Conservation (phyloP, 1,140 invertebrate genomes). For the Drosophila littoralis region DNA sequence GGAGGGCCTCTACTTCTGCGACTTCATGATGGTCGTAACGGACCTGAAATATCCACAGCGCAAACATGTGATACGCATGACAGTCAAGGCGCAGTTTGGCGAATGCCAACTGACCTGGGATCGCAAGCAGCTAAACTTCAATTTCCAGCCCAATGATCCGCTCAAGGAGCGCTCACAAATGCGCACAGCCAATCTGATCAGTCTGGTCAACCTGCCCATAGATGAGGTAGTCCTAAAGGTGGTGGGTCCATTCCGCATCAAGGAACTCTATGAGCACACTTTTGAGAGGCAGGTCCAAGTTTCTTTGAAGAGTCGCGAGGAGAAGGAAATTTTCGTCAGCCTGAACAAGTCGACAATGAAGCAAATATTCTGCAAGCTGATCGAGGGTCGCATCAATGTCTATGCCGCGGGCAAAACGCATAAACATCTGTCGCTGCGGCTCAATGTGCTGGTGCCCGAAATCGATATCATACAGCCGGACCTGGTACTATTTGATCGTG, state of each 20-base stretch:
- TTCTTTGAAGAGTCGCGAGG: slow-evolving; percentile 22
- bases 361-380: slow-evolving; percentile 36
- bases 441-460: slow-evolving; percentile 50
- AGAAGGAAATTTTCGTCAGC: slow-evolving; percentile 62
- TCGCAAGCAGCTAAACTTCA: slow-evolving; percentile 47
- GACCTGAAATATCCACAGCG: slow-evolving; percentile 60
- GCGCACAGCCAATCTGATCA: slow-evolving; percentile 38
- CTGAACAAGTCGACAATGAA: slow-evolving; percentile 48
- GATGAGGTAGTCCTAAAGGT: slow-evolving; percentile 44
- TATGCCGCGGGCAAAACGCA: slow-evolving; percentile 30
- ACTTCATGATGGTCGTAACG: slow-evolving; percentile 63
- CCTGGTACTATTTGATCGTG: slow-evolving; percentile 61
- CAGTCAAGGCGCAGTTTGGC: slow-evolving; percentile 43
- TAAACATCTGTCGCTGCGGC: slow-evolving; percentile 32
- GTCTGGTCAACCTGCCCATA: slow-evolving; percentile 22
- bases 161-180: slow-evolving; percentile 50
- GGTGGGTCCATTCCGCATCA: slow-evolving; percentile 67
- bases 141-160: slow-evolving; percentile 57
- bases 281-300: slow-evolving; percentile 50
- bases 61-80: slow-evolving; percentile 52
- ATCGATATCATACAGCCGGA: slow-evolving; percentile 57
- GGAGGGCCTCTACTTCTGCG: slow-evolving; percentile 35
- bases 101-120: slow-evolving; percentile 57
- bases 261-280: slow-evolving; percentile 58
- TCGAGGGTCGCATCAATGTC: slow-evolving; percentile 63